These are phyloP conservation scores for Myiozetetes cayanensis DNA, from an alignment of 2,113 vertebrate genomes.

Conservation along the genomic window DNA sequence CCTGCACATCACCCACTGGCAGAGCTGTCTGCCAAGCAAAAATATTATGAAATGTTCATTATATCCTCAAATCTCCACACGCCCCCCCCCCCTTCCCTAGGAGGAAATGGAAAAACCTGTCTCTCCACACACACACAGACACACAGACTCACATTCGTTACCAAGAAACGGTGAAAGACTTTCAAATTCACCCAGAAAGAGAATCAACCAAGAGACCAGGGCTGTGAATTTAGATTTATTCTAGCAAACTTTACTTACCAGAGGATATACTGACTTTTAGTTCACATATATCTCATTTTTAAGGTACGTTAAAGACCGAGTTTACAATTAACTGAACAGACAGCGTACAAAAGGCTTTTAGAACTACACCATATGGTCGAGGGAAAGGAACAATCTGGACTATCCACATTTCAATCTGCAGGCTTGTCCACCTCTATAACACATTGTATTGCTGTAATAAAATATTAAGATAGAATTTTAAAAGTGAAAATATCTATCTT, in stretches of 20 bases:
- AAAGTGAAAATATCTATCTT: constrained; percentile 71
- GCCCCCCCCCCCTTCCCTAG: neutral
- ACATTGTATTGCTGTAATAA: constrained; percentile 79
- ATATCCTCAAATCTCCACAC: constrained; percentile 1
- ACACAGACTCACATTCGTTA: neutral
- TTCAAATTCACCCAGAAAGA: constrained; percentile 25
- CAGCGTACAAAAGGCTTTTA: constrained; percentile 83
- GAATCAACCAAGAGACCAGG: constrained; percentile 16
- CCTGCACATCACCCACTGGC: constrained; percentile 70
- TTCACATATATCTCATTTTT: constrained; percentile 66
- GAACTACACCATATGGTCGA: constrained; percentile 82
- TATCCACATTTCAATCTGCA: constrained; percentile 80
- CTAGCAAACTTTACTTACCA: constrained; percentile 54
- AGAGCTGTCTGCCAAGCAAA: constrained; percentile 66
- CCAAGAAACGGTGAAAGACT: constrained; percentile 35
- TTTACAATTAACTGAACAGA: constrained; percentile 83
- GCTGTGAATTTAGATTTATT: constrained; percentile 30
- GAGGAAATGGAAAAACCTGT: constrained; percentile 46
- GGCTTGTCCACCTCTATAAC: constrained; percentile 81
- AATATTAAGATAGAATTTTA: constrained; percentile 77
- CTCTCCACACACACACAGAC: neutral
- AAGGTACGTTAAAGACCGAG: constrained; percentile 75
- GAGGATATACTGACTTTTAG: constrained; percentile 41
- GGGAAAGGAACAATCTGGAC: constrained; percentile 83
- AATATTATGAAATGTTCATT: constrained; percentile 67